A percentile compares a stretch with the other conserved stretches of the same genome.
Evolutionary conservation across 2,797 vertebrate genomes (phyloP).

Genomic region (Antennarius maculatus): DNA sequence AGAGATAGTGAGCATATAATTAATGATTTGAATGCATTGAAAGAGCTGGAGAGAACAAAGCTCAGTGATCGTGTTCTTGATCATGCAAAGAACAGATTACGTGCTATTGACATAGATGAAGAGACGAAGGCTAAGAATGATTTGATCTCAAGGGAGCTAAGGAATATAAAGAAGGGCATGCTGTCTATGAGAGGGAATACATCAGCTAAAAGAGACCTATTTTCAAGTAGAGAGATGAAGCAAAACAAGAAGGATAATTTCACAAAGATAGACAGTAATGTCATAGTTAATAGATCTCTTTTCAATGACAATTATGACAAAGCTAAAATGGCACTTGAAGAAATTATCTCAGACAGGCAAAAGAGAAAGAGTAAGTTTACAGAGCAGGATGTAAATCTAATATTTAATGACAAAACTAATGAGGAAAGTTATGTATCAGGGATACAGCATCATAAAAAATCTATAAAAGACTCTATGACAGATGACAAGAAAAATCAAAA

Average conservation of each 20-base stretch:
- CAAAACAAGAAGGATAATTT: slow-evolving; percentile 45
- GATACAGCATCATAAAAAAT: slow-evolving; percentile 37
- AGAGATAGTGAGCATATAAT: slow-evolving; percentile 66
- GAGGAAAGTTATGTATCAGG: slow-evolving; percentile 36
- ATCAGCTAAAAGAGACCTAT: slow-evolving; percentile 69
- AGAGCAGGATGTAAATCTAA: slow-evolving; percentile 34
- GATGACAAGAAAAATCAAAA: slow-evolving; percentile 40
- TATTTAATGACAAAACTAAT: slow-evolving; percentile 23
- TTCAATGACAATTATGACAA: slow-evolving; percentile 79
- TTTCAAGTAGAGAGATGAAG: slow-evolving; percentile 66
- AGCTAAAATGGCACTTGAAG: slow-evolving; percentile 80
- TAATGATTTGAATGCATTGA: slow-evolving; percentile 71
- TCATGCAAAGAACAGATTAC: slow-evolving; percentile 42
- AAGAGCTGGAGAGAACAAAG: slow-evolving; percentile 63
- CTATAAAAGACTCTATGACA: slow-evolving; percentile 5
- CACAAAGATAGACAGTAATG: slow-evolving; percentile 57
- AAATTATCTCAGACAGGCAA: slow-evolving; percentile 77
- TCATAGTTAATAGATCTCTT: slow-evolving; percentile 68
- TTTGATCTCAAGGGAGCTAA: slow-evolving; percentile 72
- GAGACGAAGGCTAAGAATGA: slow-evolving; percentile 66
- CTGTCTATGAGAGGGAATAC: slow-evolving; percentile 79
- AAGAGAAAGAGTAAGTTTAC: slow-evolving; percentile 51
- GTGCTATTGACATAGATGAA: slow-evolving; percentile 50
- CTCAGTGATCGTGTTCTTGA: slow-evolving; percentile 49
- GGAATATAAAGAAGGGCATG: slow-evolving; percentile 73